These are phyloP conservation scores for Drosophila birchii DNA, from an alignment of 2,888 invertebrate species.

Conservation along the genomic window DNA sequence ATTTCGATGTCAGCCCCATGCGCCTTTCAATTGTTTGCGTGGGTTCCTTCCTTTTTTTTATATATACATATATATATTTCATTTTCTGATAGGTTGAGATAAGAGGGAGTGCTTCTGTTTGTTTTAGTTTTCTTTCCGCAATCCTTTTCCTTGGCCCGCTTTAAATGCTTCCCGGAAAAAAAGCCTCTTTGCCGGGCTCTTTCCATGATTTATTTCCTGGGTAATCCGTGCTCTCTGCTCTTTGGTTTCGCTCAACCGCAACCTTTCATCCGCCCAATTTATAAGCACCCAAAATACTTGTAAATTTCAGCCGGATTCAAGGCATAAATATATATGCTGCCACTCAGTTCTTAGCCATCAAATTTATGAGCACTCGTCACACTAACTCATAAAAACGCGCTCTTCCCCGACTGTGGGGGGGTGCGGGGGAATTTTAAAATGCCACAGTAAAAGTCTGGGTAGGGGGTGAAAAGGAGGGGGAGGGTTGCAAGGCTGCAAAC, in stretches of 20 bases:
- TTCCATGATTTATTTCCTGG: slow-evolving; percentile 38
- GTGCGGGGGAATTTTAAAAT: slow-evolving; percentile 49
- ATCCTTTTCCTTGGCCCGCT: slow-evolving; percentile 24
- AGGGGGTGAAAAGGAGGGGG: too few relatives aligned
- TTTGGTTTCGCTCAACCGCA: slow-evolving; percentile 15
- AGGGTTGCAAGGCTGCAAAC: slow-evolving; percentile 33
- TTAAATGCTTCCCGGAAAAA: slow-evolving; percentile 32
- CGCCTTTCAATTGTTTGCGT: slow-evolving; percentile 55
- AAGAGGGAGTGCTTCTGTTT: slow-evolving; percentile 23
- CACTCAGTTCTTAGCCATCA: slow-evolving; percentile 61
- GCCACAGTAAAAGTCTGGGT: slow-evolving; percentile 1
- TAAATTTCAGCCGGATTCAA: slow-evolving; percentile 38
- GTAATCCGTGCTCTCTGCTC: slow-evolving; percentile 39
- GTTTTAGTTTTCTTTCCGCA: slow-evolving; percentile 27
- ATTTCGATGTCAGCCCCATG: slow-evolving; percentile 70
- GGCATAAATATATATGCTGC: slow-evolving; percentile 42
- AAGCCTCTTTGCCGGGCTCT: slow-evolving; percentile 1
- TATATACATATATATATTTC: slow-evolving; percentile 1
- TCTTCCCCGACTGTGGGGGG: slow-evolving; percentile 47
- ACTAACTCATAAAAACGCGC: slow-evolving; percentile 77
- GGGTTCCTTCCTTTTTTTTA: not conserved
- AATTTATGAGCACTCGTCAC: slow-evolving; percentile 77
- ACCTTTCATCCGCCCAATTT: slow-evolving; percentile 51
- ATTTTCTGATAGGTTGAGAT: slow-evolving; percentile 25
- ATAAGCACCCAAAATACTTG: slow-evolving; percentile 55